Percentiles rank a stretch among this genome's conserved stretches.
These are phyloP conservation scores for Orius insidiosus DNA, from an alignment of 1,140 invertebrate genomes.

Conservation along the genomic window DNA sequence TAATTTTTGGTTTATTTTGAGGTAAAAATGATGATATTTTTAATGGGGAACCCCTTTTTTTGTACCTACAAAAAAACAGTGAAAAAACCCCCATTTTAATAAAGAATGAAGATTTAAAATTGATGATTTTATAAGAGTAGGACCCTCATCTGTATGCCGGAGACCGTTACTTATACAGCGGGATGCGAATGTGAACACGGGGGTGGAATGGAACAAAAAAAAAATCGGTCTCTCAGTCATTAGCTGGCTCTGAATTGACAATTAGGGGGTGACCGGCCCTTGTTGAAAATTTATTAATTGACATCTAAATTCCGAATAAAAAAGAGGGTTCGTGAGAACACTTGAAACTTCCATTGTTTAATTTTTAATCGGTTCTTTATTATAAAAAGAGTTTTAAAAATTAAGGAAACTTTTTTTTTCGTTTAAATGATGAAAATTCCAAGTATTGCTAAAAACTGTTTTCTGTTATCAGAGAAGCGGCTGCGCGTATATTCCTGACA, in stretches of 20 bases:
- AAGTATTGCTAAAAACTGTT: too few species aligned
- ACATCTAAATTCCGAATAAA: constrained; percentile 7
- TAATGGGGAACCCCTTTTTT: too few species aligned
- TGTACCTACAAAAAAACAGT: too few species aligned
- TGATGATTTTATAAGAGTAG: too few species aligned
- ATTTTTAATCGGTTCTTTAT: not conserved
- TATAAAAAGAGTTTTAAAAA: constrained; percentile 1
- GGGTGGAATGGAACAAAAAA: not conserved
- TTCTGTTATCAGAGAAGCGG: too few species aligned
- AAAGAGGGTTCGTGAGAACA: not conserved
- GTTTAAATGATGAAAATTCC: too few species aligned
- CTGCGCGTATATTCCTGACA: too few species aligned
- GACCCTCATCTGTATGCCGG: constrained; percentile 10
- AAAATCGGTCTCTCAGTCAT: constrained; percentile 7
- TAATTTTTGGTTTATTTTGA: too few species aligned
- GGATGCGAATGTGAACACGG: too few species aligned
- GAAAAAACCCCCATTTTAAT: too few species aligned
- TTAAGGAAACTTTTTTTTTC: not conserved
- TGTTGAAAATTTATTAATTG: constrained; percentile 11
- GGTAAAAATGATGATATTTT: too few species aligned
- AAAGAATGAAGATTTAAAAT: too few species aligned
- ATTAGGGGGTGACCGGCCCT: constrained; percentile 4
- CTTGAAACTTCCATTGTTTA: constrained; percentile 1
- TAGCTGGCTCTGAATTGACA: constrained; percentile 9
- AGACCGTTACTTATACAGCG: constrained; percentile 4